phyloP scores from a whole-genome alignment of 2,888 invertebrate species.

The Drosophila tanythrix region DNA sequence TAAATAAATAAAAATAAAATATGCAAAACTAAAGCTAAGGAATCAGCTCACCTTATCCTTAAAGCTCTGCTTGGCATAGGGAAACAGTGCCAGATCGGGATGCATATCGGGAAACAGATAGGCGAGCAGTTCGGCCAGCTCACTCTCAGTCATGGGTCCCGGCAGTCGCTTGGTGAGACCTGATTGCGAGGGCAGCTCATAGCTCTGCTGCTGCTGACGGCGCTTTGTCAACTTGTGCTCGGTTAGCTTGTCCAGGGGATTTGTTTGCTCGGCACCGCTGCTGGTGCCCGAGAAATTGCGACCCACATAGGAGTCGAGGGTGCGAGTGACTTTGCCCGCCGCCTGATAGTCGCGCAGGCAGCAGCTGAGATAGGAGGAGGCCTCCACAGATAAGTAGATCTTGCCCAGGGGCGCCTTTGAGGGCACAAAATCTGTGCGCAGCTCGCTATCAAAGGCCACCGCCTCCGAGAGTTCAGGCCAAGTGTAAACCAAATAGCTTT shows the following conservation, averaged over 20 bases:
- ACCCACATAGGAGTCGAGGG: conserved; percentile 81
- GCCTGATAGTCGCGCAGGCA: conserved; percentile 90
- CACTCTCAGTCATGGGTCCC: conserved; percentile 91
- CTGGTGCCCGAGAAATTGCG: conserved; percentile 85
- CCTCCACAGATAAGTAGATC: conserved; percentile 88
- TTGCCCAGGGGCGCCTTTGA: conserved; percentile 88
- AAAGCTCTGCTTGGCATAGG: conserved; percentile 85
- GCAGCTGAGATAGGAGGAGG: conserved; percentile 91
- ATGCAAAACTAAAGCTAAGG: background rate
- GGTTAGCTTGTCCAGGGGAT: conserved; percentile 90
- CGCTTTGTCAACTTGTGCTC: conserved; percentile 88
- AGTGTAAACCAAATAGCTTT: conserved; percentile 91
- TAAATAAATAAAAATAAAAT: background rate
- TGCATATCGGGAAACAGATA: conserved; percentile 96
- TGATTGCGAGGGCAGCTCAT: conserved; percentile 83
- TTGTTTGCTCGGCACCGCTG: conserved; percentile 86
- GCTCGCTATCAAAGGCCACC: conserved; percentile 94
- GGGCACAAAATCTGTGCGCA: conserved; percentile 95
- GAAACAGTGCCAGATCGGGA: conserved; percentile 86
- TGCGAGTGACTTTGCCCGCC: conserved; percentile 85
- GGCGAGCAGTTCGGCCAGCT: conserved; percentile 91
- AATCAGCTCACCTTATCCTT: conserved; percentile 84
- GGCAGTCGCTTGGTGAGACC: conserved; percentile 86
- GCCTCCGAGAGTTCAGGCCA: conserved; percentile 95
- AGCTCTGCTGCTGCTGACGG: conserved; percentile 33